Conservation (phyloP, 2,113 vertebrate genomes). For the Chlamydotis undulata region DNA sequence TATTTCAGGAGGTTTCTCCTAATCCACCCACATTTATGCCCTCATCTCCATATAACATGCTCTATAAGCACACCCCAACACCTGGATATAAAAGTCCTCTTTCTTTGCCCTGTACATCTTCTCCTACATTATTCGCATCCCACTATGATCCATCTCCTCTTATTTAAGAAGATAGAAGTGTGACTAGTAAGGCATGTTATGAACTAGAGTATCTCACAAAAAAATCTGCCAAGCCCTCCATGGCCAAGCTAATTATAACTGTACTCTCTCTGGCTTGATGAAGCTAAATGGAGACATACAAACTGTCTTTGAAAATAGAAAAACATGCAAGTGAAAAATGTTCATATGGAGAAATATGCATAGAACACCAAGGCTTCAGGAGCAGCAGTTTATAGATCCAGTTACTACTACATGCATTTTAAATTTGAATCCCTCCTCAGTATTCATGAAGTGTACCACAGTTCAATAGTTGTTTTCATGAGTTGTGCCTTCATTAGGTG, state of each 20-base stretch:
- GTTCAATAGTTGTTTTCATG: constrained; percentile 73
- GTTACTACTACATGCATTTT: constrained; percentile 62
- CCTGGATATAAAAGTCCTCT: not conserved
- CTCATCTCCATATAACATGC: not conserved
- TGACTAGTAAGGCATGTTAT: constrained; percentile 58
- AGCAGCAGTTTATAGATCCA: constrained; percentile 48
- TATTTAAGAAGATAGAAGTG: constrained; percentile 52
- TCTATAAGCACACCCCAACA: not conserved
- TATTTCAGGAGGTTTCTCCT: constrained; percentile 5
- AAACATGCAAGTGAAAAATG: constrained; percentile 23
- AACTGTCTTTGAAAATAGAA: constrained; percentile 53
- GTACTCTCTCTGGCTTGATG: constrained; percentile 36
- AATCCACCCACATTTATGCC: not conserved
- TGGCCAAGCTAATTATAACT: constrained; percentile 49
- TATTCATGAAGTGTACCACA: constrained; percentile 67
- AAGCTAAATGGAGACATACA: constrained; percentile 51
- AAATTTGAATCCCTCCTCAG: constrained; percentile 61
- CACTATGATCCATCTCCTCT: constrained; percentile 31
- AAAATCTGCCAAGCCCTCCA: constrained; percentile 29
- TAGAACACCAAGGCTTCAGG: not conserved
- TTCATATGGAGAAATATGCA: constrained; percentile 51
- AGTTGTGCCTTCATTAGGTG: constrained; percentile 74
- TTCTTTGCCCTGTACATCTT: not conserved
- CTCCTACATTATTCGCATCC: not conserved
- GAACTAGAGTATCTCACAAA: constrained; percentile 22